Evolutionary conservation across 2,888 invertebrate genomes (phyloP).

Genomic region (Arenicola marina): DNA sequence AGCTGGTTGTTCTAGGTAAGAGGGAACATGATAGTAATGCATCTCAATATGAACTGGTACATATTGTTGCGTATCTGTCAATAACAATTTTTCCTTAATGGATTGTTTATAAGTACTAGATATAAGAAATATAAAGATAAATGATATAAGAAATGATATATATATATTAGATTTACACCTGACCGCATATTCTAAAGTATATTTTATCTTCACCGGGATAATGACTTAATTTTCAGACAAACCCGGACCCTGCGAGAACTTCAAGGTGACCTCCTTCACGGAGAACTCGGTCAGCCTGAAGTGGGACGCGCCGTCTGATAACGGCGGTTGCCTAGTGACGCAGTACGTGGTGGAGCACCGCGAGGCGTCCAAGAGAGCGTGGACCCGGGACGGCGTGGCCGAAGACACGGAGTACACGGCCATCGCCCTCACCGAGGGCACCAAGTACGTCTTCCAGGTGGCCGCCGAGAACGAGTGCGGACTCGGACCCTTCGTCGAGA

Average conservation of each 20-base stretch:
- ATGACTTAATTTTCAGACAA: conserved; percentile 17
- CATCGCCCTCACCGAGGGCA: conserved; percentile 22
- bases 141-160: too few species aligned
- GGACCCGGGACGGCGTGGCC: not conserved
- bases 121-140: too few species aligned
- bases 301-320: conserved; percentile 61
- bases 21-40: too few species aligned
- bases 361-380: conserved; percentile 75
- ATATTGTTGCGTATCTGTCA: not conserved
- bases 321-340: conserved; percentile 54
- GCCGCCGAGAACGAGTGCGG: conserved; percentile 71
- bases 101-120: not conserved
- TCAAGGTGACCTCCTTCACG: conserved; percentile 44
- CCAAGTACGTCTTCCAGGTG: conserved; percentile 27
- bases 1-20: conserved; percentile 65
- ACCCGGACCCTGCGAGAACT: conserved; percentile 52
- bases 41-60: too few species aligned
- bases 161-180: too few species aligned
- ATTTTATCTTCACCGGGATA: too few species aligned
- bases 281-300: conserved; percentile 43
- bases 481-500: conserved; percentile 65
- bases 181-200: too few species aligned
- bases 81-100: not conserved
- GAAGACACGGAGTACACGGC: conserved; percentile 14
- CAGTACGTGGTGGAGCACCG: conserved; percentile 54